phyloP scores from a whole-genome alignment of 2,888 invertebrate species.

The Sericinus montela region DNA sequence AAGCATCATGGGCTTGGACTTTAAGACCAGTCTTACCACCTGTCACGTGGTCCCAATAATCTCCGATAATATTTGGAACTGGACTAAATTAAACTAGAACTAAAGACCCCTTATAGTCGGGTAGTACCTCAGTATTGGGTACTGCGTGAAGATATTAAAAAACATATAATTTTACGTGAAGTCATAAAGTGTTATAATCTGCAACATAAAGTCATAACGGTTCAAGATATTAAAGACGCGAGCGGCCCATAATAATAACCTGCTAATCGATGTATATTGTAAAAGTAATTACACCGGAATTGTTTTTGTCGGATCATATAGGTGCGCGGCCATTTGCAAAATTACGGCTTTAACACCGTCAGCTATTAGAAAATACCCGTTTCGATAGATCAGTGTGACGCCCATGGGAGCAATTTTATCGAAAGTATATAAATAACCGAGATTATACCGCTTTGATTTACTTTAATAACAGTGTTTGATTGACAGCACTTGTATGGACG shows the following conservation, averaged over 20 bases:
- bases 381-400: slow-evolving; percentile 41
- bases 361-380: slow-evolving; percentile 58
- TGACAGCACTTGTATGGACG: slow-evolving; percentile 36
- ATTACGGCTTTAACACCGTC: slow-evolving; percentile 52
- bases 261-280: slow-evolving; percentile 17
- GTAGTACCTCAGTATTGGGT: too few relatives aligned
- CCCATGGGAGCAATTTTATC: slow-evolving; percentile 54
- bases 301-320: slow-evolving; percentile 18
- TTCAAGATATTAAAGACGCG: slow-evolving; percentile 6
- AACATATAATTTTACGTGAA: too few relatives aligned
- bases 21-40: too few relatives aligned
- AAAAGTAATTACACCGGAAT: slow-evolving; percentile 14
- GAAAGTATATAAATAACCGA: slow-evolving; percentile 41
- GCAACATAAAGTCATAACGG: slow-evolving; percentile 7
- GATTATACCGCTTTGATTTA: slow-evolving; percentile 42
- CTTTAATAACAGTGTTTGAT: slow-evolving; percentile 42
- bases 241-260: slow-evolving; percentile 10
- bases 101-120: too few relatives aligned
- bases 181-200: too few relatives aligned
- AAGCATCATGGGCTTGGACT: too few relatives aligned
- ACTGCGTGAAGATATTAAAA: too few relatives aligned
- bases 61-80: too few relatives aligned
- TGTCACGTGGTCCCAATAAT: too few relatives aligned
- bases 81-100: too few relatives aligned
- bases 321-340: slow-evolving; percentile 49